These are phyloP conservation scores for Karalla daura DNA, from an alignment of 2,797 vertebrate genomes.

Conservation along the genomic window DNA sequence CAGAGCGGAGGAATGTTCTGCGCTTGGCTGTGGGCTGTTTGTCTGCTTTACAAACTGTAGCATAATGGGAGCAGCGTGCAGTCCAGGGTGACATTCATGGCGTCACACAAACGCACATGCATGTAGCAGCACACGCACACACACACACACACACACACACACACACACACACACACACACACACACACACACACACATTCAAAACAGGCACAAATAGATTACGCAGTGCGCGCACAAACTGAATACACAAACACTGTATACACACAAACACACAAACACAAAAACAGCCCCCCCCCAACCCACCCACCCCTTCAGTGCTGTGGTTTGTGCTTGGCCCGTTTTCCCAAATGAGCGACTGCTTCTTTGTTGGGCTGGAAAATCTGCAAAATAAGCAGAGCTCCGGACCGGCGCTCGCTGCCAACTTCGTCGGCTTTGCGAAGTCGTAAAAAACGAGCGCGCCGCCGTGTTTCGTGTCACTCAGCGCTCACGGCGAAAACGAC, in stretches of 20 bases:
- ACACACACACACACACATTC: neutral
- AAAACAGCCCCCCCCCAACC: conserved; percentile 8
- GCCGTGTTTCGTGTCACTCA: conserved; percentile 39
- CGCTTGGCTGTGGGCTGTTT: conserved; percentile 55
- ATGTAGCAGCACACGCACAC: conserved; percentile 3
- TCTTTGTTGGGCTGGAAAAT: conserved; percentile 68
- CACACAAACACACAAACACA: conserved; percentile 27
- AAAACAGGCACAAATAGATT: conserved; percentile 11
- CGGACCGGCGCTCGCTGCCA: conserved; percentile 41
- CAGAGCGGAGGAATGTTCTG: conserved; percentile 60
- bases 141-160: neutral
- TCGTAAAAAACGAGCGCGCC: conserved; percentile 38
- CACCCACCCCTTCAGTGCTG: conserved; percentile 20
- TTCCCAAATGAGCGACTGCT: conserved; percentile 49
- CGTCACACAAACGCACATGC: conserved; percentile 12
- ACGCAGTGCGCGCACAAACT: conserved; percentile 14
- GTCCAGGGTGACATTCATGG: conserved; percentile 19
- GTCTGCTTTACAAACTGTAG: conserved; percentile 50
- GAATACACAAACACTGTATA: conserved; percentile 12
- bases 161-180: too few species aligned
- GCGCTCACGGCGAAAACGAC: neutral
- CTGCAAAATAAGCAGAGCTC: conserved; percentile 62
- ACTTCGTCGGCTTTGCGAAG: conserved; percentile 33
- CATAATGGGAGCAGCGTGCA: conserved; percentile 43
- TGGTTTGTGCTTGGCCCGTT: conserved; percentile 44